These are phyloP conservation scores for Eidolon dupreanum DNA, from an alignment of 2,797 vertebrate genomes.

Conservation along the genomic window DNA sequence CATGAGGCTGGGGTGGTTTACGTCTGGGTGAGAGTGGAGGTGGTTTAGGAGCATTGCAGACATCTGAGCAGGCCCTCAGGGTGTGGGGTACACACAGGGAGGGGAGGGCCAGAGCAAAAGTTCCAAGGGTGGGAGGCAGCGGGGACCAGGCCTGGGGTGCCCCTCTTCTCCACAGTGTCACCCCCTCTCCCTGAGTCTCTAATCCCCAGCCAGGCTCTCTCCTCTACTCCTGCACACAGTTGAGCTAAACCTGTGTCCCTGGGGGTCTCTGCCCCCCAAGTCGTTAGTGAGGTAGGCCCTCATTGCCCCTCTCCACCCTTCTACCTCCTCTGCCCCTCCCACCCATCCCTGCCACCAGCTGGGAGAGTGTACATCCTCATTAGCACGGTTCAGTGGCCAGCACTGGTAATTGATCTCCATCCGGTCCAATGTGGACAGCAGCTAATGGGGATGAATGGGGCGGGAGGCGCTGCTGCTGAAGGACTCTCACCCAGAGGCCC, in stretches of 20 bases:
- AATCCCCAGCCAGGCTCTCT: not conserved
- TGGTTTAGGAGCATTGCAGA: not conserved
- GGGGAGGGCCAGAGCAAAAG: not conserved
- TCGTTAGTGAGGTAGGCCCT: not conserved
- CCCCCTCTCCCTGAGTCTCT: not conserved
- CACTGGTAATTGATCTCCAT: constrained; percentile 70
- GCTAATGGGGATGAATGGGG: constrained; percentile 76
- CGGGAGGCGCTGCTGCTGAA: not conserved
- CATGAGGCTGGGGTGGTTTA: not conserved
- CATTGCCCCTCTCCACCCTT: not conserved
- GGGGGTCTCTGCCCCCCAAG: no score
- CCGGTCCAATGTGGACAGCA: constrained; percentile 44
- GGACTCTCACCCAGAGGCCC: not conserved
- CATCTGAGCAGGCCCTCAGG: not conserved
- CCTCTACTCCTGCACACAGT: not conserved
- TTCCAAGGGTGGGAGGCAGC: not conserved
- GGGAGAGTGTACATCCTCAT: constrained; percentile 61
- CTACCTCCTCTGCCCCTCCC: not conserved
- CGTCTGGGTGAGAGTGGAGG: not conserved
- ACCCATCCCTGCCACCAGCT: not conserved
- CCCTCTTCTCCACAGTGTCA: not conserved
- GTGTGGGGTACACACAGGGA: not conserved
- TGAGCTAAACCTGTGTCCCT: not conserved
- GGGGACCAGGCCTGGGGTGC: not conserved
- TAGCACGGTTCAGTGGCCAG: constrained; percentile 74